phyloP scores from a whole-genome alignment of 2,113 vertebrate species.

The Malurus elegans region DNA sequence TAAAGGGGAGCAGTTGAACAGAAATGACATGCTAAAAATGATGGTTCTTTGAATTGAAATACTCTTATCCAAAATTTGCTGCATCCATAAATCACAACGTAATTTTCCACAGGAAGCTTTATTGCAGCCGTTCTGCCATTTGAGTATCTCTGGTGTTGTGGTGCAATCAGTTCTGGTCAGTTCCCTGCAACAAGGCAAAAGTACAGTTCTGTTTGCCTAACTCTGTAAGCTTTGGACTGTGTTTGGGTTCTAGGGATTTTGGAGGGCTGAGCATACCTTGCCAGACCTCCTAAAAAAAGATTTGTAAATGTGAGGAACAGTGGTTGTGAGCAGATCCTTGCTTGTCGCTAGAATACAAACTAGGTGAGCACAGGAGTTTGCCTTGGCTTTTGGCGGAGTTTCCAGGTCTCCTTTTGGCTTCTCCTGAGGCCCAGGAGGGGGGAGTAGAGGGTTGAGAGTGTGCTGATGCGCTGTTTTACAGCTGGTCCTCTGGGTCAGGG shows the following conservation, averaged over 20 bases:
- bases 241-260: background rate
- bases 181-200: background rate
- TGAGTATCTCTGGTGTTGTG: background rate
- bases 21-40: background rate
- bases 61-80: background rate
- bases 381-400: background rate
- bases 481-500: background rate
- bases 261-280: background rate
- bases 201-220: background rate
- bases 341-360: background rate
- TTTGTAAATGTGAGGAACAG: background rate
- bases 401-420: background rate
- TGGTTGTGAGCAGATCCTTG: background rate
- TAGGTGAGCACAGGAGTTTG: background rate
- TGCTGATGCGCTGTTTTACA: background rate
- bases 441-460: rapidly evolving
- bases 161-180: background rate
- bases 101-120: background rate
- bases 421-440: background rate
- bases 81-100: background rate
- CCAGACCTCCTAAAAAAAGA: background rate
- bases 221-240: background rate
- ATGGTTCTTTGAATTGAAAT: background rate
- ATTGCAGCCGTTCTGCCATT: background rate
- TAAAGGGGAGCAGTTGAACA: background rate